Conservation (phyloP, 1,140 invertebrate genomes). For the Neodiprion lecontei region DNA sequence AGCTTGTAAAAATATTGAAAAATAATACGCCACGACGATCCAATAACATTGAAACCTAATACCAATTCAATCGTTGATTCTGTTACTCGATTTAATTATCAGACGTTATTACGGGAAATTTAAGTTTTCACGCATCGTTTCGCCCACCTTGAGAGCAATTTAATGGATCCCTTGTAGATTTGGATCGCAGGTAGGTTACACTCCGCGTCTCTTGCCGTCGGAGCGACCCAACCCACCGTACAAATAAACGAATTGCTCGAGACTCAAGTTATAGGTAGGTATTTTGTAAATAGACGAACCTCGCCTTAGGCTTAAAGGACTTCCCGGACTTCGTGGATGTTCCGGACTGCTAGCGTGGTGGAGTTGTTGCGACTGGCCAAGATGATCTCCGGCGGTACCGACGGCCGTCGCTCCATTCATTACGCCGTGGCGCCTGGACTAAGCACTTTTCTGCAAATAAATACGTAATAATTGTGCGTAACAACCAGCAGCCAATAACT, state of each 20-base stretch:
- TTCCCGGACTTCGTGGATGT: conserved; percentile 53
- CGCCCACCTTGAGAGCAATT: neutral
- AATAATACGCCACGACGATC: no score
- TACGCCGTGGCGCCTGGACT: conserved; percentile 17
- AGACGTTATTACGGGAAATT: no score
- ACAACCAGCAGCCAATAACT: neutral
- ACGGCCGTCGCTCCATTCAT: conserved; percentile 56
- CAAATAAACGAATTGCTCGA: conserved; percentile 5
- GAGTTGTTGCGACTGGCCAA: conserved; percentile 47
- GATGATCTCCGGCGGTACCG: conserved; percentile 44
- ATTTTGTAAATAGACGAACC: conserved; percentile 33
- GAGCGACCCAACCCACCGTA: no score
- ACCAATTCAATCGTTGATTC: no score
- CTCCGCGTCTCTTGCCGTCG: no score
- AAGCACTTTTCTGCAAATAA: conserved; percentile 9
- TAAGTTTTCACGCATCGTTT: no score
- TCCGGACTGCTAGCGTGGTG: conserved; percentile 53
- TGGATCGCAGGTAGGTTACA: neutral
- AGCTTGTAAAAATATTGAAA: no score
- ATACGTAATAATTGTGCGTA: neutral
- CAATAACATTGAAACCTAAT: no score
- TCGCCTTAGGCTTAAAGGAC: conserved; percentile 56
- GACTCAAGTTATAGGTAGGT: neutral
- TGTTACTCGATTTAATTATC: no score
- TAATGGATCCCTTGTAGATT: conserved; percentile 12